phyloP scores from a whole-genome alignment of 2,113 vertebrate species.

The Prunella fulvescens region DNA sequence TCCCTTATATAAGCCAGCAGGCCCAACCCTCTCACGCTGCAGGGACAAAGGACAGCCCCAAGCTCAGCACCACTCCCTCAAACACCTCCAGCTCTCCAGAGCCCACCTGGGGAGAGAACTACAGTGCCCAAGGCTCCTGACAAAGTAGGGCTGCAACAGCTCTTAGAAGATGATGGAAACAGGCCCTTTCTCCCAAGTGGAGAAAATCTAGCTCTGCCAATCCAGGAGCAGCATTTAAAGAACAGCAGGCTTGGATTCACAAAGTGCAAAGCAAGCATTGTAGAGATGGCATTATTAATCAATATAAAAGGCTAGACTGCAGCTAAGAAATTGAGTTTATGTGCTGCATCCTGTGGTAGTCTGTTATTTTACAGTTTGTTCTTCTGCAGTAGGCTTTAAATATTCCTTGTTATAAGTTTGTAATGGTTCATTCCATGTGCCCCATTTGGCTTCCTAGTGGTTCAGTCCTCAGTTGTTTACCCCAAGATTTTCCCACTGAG shows the following conservation, averaged over 20 bases:
- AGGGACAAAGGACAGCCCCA: no score
- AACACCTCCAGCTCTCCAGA: not conserved
- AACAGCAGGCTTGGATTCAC: not conserved
- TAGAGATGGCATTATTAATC: not conserved
- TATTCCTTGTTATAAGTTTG: no score
- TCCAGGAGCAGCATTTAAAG: not conserved
- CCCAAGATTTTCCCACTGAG: no score
- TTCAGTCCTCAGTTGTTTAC: no score
- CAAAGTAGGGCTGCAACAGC: not conserved
- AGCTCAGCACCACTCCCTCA: not conserved
- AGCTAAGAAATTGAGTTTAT: not conserved
- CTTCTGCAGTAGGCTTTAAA: no score
- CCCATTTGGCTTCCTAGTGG: no score
- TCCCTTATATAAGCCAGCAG: not conserved
- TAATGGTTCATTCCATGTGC: no score
- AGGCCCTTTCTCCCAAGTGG: not conserved
- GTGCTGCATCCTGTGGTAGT: not conserved
- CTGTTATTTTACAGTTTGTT: no score
- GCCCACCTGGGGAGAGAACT: not conserved
- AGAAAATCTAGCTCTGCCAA: not conserved
- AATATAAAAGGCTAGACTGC: not conserved
- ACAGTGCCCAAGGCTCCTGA: not conserved
- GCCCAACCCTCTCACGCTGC: not conserved
- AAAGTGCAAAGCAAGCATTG: not conserved
- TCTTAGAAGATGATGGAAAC: not conserved